Conservation (phyloP, 2,797 vertebrate genomes). For the Vespertilio murinus region DNA sequence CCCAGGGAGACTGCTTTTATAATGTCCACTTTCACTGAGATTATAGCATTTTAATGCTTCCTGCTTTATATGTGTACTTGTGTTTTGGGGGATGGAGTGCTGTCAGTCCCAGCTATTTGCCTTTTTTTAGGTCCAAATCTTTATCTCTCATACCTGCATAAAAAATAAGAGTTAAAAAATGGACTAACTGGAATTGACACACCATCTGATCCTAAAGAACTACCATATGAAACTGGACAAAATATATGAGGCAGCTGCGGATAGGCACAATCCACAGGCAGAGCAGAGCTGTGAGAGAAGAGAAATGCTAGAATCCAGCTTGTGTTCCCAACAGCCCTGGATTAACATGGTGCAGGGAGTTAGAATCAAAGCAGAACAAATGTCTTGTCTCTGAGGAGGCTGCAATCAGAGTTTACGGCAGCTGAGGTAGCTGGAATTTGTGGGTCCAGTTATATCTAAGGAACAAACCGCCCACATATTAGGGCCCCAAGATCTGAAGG, state of each 20-base stretch:
- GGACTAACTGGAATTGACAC: background rate
- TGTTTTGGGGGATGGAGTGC: too few relatives aligned
- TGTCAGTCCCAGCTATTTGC: background rate
- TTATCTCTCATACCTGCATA: background rate
- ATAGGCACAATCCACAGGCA: background rate
- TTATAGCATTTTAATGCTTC: background rate
- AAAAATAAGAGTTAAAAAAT: background rate
- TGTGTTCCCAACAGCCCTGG: background rate
- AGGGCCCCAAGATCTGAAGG: background rate
- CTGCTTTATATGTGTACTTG: background rate
- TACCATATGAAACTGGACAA: background rate
- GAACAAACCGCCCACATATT: background rate
- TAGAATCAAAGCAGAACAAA: background rate
- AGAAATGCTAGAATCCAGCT: background rate
- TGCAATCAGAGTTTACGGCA: background rate
- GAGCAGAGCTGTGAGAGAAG: background rate
- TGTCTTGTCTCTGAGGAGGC: background rate
- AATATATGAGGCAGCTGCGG: background rate
- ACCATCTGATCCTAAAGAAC: background rate
- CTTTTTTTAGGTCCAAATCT: background rate
- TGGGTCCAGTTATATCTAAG: background rate
- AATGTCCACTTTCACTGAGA: background rate
- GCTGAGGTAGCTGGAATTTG: background rate
- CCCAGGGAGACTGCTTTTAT: background rate
- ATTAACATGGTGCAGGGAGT: background rate